Percentiles rank a stretch among this genome's conserved stretches.
These are phyloP conservation scores for Scaptomyza hsui DNA, from an alignment of 1,140 invertebrate species.

Conservation along the genomic window DNA sequence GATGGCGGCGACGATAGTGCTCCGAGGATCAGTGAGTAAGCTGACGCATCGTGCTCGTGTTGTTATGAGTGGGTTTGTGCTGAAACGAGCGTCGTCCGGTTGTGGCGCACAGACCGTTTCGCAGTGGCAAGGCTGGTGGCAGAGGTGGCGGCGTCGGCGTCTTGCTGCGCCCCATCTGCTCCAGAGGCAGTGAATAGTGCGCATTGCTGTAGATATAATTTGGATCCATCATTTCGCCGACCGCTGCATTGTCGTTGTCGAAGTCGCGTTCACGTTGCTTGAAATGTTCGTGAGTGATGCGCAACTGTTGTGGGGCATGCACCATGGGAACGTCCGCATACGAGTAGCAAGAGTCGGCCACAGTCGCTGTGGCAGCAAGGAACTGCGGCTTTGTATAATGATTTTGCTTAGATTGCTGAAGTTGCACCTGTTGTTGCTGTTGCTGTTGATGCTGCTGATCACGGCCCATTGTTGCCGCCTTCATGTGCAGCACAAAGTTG, in stretches of 20 bases:
- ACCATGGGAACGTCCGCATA: slow-evolving; percentile 81
- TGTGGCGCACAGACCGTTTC: slow-evolving; percentile 72
- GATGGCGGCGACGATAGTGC: slow-evolving; percentile 70
- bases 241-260: slow-evolving; percentile 46
- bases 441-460: slow-evolving; percentile 44
- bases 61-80: slow-evolving; percentile 51
- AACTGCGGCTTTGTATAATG: slow-evolving; percentile 82
- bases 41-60: slow-evolving; percentile 57
- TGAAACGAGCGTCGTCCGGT: slow-evolving; percentile 75
- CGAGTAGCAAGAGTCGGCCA: slow-evolving; percentile 78
- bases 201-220: slow-evolving; percentile 83
- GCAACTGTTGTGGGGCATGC: slow-evolving; percentile 61
- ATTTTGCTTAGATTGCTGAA: slow-evolving; percentile 55
- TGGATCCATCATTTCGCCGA: slow-evolving; percentile 69
- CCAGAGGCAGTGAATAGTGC: slow-evolving; percentile 78
- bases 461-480: slow-evolving; percentile 54
- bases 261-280: slow-evolving; percentile 60
- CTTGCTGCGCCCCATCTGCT: slow-evolving; percentile 70
- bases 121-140: slow-evolving; percentile 77
- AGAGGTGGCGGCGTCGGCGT: slow-evolving; percentile 79
- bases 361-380: slow-evolving; percentile 64
- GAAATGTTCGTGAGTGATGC: slow-evolving; percentile 71
- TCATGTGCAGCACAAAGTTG: slow-evolving; percentile 78
- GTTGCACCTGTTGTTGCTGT: slow-evolving; percentile 24
- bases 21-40: slow-evolving; percentile 73